Percentiles rank a stretch among this genome's conserved stretches.
Conservation (phyloP, 2,888 invertebrate species). For the Scelioninae gen. 1 region DNA sequence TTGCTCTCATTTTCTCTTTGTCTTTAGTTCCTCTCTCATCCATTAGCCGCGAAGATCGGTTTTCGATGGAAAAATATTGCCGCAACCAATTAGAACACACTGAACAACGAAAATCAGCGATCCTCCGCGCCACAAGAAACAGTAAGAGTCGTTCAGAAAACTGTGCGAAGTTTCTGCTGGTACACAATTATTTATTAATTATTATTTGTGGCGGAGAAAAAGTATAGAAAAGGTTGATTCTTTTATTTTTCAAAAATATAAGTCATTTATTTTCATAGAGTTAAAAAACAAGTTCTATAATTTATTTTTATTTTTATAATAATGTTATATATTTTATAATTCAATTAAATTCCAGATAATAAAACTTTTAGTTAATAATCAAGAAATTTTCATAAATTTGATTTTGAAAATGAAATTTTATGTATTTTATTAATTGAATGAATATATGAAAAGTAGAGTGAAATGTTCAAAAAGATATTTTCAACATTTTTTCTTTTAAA, state of each 20-base stretch:
- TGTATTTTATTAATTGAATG: too few relatives aligned
- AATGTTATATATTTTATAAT: too few relatives aligned
- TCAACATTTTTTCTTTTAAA: too few relatives aligned
- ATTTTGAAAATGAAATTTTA: too few relatives aligned
- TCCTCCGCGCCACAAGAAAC: constrained; percentile 39
- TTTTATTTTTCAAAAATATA: constrained; percentile 9
- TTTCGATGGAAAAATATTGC: constrained; percentile 73
- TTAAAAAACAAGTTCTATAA: neutral
- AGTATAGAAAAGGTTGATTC: constrained; percentile 26
- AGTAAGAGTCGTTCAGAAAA: constrained; percentile 12
- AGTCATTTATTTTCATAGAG: constrained; percentile 1
- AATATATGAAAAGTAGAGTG: too few relatives aligned
- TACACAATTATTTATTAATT: constrained; percentile 52
- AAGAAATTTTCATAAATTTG: too few relatives aligned
- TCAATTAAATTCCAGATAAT: too few relatives aligned
- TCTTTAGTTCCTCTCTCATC: constrained; percentile 52
- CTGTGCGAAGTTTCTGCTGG: constrained; percentile 31
- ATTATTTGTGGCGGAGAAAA: constrained; percentile 21
- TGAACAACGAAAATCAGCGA: constrained; percentile 46
- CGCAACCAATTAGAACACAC: constrained; percentile 72
- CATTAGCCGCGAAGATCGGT: constrained; percentile 71
- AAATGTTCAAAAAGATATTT: too few relatives aligned
- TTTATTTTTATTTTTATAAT: too few relatives aligned
- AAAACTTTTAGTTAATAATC: too few relatives aligned
- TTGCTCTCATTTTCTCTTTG: constrained; percentile 37